A percentile compares a stretch with the other conserved stretches of the same genome.
These are phyloP conservation scores for Melieria omissa DNA, from an alignment of 2,888 invertebrate genomes.

Conservation along the genomic window DNA sequence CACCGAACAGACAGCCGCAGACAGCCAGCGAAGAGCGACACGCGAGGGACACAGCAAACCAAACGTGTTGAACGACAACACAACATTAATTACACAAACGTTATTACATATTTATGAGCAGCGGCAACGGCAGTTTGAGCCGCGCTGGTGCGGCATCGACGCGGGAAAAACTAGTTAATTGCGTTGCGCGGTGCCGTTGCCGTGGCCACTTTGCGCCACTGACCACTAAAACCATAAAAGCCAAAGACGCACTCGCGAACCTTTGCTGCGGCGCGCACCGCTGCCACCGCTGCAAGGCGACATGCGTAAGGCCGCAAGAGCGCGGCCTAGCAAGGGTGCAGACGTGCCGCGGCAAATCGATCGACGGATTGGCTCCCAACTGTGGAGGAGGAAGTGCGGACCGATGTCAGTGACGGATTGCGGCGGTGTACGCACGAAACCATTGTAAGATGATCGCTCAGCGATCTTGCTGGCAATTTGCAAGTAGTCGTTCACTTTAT, in stretches of 20 bases:
- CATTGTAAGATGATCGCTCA: too few species aligned
- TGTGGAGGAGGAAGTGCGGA: too few species aligned
- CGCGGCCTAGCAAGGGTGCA: not conserved
- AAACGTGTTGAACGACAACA: slow-evolving; percentile 34
- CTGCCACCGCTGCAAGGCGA: slow-evolving; percentile 6
- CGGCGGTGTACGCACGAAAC: too few species aligned
- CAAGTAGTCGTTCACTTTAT: too few species aligned
- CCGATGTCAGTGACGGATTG: too few species aligned
- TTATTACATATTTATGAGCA: slow-evolving; percentile 35
- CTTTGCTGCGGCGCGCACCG: slow-evolving; percentile 13
- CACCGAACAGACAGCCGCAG: not conserved
- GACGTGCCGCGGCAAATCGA: not conserved
- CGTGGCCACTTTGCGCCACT: slow-evolving; percentile 37
- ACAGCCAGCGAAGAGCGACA: not conserved
- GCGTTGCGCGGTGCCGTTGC: not conserved
- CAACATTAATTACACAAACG: slow-evolving; percentile 41
- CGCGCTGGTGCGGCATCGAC: not conserved
- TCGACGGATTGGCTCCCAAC: not conserved
- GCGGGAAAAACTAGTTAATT: not conserved
- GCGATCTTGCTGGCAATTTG: too few species aligned
- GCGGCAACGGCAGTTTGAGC: not conserved
- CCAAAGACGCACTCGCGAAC: not conserved
- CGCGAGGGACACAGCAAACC: slow-evolving; percentile 15
- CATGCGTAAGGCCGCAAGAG: slow-evolving; percentile 1
- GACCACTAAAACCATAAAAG: slow-evolving; percentile 41